Evolutionary conservation across 2,797 vertebrate genomes (phyloP).

Genomic region (Sparus aurata): DNA sequence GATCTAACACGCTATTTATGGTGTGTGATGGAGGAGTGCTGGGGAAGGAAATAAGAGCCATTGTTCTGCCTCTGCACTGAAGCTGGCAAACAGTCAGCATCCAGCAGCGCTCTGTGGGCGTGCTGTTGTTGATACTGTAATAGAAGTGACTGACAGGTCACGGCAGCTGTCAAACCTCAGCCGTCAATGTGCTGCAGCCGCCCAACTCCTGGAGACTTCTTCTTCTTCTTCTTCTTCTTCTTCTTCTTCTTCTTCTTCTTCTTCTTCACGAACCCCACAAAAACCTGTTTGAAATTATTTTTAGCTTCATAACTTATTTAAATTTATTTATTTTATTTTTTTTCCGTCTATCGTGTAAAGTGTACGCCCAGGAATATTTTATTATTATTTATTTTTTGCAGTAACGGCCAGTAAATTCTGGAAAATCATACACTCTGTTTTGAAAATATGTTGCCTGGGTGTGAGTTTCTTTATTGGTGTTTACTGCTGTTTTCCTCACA

Average conservation of each 20-base stretch:
- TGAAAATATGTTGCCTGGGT: neutral
- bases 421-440: neutral
- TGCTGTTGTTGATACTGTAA: conserved; percentile 75
- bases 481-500: neutral
- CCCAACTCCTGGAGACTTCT: conserved; percentile 34
- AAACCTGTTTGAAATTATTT: conserved; percentile 31
- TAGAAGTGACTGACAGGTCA: conserved; percentile 74
- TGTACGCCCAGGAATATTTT: too few relatives aligned
- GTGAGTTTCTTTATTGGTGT: neutral
- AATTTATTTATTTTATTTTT: conserved; percentile 2
- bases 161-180: conserved; percentile 67
- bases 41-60: conserved; percentile 49
- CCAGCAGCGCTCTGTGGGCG: conserved; percentile 71
- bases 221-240: neutral
- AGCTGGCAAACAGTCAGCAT: conserved; percentile 70
- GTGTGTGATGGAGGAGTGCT: conserved; percentile 38
- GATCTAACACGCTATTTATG: conserved; percentile 27
- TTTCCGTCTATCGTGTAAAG: neutral
- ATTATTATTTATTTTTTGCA: neutral
- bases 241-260: neutral
- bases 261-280: conserved; percentile 27
- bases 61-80: conserved; percentile 65
- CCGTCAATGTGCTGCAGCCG: conserved; percentile 39
- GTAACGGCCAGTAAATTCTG: too few relatives aligned
- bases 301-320: conserved; percentile 31